phyloP scores from a whole-genome alignment of 2,113 vertebrate genomes.

The Lipophrys pholis region DNA sequence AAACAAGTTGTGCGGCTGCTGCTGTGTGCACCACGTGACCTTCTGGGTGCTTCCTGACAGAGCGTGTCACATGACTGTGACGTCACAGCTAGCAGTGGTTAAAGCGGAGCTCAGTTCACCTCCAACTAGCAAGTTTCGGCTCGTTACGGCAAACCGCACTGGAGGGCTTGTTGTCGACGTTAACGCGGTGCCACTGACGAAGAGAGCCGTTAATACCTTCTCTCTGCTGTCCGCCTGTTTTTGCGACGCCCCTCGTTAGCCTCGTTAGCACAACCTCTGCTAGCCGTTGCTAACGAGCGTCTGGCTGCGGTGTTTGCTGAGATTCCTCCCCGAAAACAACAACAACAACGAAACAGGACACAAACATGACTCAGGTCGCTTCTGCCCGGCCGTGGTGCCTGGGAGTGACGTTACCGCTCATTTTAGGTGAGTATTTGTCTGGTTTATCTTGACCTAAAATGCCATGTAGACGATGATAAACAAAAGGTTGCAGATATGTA shows the following conservation, averaged over 20 bases:
- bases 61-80: slow-evolving; percentile 59
- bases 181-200: fast-evolving
- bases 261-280: slow-evolving; percentile 22
- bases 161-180: not conserved
- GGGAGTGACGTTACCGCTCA: slow-evolving; percentile 47
- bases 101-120: not conserved
- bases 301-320: not conserved
- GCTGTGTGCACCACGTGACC: slow-evolving; percentile 61
- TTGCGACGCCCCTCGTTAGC: slow-evolving; percentile 48
- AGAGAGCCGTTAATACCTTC: not conserved
- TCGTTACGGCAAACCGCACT: not conserved
- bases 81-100: slow-evolving; percentile 18
- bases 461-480: not conserved
- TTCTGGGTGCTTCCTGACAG: slow-evolving; percentile 57
- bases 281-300: slow-evolving; percentile 2
- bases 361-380: slow-evolving; percentile 64
- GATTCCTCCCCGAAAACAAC: not conserved
- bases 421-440: slow-evolving; percentile 70
- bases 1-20: too few species aligned
- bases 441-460: not conserved
- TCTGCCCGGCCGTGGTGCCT: slow-evolving; percentile 47
- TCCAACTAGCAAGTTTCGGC: not conserved
- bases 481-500: slow-evolving; percentile 21
- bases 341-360: slow-evolving; percentile 8
- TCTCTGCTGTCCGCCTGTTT: too few species aligned